Percentiles rank a stretch among this genome's conserved stretches.
Evolutionary conservation across 2,888 invertebrate genomes (phyloP).

Genomic region (Leptogaster cylindrica): DNA sequence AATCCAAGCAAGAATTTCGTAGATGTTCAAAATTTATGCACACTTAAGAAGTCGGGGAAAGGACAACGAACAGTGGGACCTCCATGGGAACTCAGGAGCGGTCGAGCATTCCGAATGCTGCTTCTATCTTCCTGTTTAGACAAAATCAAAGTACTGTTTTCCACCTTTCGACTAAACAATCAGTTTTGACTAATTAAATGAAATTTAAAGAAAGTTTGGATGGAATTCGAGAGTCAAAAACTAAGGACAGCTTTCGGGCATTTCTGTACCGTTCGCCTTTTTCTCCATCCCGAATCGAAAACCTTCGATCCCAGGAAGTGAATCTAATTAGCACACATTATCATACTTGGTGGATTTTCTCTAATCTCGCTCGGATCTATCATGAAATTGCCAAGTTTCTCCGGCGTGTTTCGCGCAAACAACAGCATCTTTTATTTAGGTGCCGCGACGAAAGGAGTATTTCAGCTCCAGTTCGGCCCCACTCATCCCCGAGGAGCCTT

Average conservation of each 20-base stretch:
- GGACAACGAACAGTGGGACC: too few species aligned
- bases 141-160: too few species aligned
- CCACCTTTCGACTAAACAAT: too few species aligned
- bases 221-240: too few species aligned
- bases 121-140: too few species aligned
- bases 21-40: too few species aligned
- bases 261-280: neutral
- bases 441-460: constrained; percentile 15
- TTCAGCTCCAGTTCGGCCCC: constrained; percentile 20
- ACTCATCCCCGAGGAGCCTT: constrained; percentile 2
- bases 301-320: constrained; percentile 48
- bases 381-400: constrained; percentile 45
- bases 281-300: constrained; percentile 16
- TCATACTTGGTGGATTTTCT: constrained; percentile 42
- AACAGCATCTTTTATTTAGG: constrained; percentile 35
- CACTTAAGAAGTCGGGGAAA: too few species aligned
- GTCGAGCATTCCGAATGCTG: too few species aligned
- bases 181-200: too few species aligned
- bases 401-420: constrained; percentile 27
- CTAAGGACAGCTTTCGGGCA: neutral
- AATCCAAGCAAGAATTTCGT: too few species aligned
- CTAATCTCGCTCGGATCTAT: constrained; percentile 46
- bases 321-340: constrained; percentile 50
- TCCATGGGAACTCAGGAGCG: too few species aligned
- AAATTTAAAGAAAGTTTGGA: too few species aligned